phyloP scores from a whole-genome alignment of 2,797 vertebrate species.

The Bradypodion pumilum region DNA sequence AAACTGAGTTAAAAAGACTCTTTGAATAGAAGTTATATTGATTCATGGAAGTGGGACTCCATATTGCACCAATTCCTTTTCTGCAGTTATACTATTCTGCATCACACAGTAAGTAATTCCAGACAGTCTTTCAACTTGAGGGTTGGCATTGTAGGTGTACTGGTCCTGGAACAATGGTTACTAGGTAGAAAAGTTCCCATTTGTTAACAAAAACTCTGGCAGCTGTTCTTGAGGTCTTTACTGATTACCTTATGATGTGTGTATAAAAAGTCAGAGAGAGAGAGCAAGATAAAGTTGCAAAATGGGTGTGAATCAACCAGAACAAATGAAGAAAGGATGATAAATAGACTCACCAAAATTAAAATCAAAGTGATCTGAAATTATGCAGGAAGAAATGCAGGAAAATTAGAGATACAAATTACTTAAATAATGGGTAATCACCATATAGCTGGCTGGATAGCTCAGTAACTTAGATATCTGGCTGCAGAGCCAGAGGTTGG shows the following conservation, averaged over 20 bases:
- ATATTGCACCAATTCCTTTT: neutral
- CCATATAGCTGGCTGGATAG: too few relatives aligned
- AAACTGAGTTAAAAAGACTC: neutral
- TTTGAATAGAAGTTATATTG: neutral
- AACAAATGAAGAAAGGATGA: neutral
- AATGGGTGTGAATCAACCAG: neutral
- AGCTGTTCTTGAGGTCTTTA: neutral
- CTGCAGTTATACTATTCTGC: too few relatives aligned
- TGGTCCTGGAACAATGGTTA: neutral
- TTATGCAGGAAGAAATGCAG: neutral
- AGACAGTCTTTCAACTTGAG: neutral
- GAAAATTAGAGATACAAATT: neutral
- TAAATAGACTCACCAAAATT: neutral
- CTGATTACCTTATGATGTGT: neutral
- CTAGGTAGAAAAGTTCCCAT: neutral
- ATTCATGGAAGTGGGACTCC: neutral
- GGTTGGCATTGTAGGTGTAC: neutral
- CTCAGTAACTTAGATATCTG: too few relatives aligned
- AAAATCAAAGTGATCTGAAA: neutral
- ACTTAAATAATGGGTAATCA: slow-evolving; percentile 3
- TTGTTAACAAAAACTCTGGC: neutral
- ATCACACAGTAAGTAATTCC: neutral
- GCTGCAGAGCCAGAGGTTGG: too few relatives aligned
- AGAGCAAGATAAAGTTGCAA: too few relatives aligned
- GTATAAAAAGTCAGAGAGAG: neutral